A percentile compares a stretch with the other conserved stretches of the same genome.
phyloP scores from a whole-genome alignment of 2,113 vertebrate genomes.

The Dissostichus mawsoni region DNA sequence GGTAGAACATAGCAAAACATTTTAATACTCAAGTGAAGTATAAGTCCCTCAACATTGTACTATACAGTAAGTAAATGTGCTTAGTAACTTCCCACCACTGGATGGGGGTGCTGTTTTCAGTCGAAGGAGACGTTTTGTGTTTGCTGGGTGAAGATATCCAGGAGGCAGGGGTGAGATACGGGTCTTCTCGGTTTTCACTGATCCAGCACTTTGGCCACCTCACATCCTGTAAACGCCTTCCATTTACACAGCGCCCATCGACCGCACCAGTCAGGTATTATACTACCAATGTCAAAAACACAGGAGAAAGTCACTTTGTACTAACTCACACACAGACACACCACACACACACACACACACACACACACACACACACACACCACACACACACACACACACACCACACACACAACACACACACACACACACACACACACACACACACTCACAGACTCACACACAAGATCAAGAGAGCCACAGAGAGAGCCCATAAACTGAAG shows the following conservation, averaged over 20 bases:
- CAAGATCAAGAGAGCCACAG: background rate
- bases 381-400: background rate
- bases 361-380: background rate
- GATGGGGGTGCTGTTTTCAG: too few relatives aligned
- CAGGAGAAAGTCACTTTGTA: conserved; percentile 10
- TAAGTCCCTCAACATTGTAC: too few relatives aligned
- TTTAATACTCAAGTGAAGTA: too few relatives aligned
- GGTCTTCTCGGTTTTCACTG: conserved; percentile 78
- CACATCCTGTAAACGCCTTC: conserved; percentile 61
- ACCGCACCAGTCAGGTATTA: conserved; percentile 50
- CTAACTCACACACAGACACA: background rate
- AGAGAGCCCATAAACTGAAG: too few relatives aligned
- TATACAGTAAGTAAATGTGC: too few relatives aligned
- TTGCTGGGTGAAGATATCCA: conserved; percentile 8
- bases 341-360: conserved; percentile 2
- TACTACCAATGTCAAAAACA: conserved; percentile 62
- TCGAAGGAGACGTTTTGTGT: background rate
- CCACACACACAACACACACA: background rate
- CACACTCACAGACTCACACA: too few relatives aligned
- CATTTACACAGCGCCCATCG: conserved; percentile 57
- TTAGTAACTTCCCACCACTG: too few relatives aligned
- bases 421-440: conserved; percentile 11
- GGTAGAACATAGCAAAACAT: too few relatives aligned
- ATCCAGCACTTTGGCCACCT: conserved; percentile 67
- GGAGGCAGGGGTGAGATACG: background rate